Evolutionary conservation across 2,113 vertebrate species (phyloP).

Genomic region (Corydoras sp.): DNA sequence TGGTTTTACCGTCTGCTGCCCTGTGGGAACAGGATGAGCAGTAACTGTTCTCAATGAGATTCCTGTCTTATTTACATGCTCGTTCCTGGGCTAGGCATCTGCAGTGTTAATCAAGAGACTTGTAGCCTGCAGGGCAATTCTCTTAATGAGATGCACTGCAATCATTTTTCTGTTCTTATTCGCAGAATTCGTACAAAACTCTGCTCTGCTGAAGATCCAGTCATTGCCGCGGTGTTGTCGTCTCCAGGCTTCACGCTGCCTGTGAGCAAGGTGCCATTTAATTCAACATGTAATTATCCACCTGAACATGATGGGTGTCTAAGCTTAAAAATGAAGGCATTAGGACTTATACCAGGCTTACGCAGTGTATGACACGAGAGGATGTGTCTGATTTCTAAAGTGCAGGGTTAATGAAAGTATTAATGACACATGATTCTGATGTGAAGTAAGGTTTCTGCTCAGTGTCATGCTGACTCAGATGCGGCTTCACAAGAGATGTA

Average conservation of each 20-base stretch:
- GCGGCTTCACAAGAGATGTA: constrained; percentile 2
- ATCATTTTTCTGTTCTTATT: constrained; percentile 21
- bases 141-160: constrained; percentile 24
- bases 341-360: neutral
- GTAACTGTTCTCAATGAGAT: constrained; percentile 35
- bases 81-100: constrained; percentile 34
- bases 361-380: neutral
- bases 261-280: constrained; percentile 16
- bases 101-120: constrained; percentile 41
- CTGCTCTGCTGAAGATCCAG: neutral
- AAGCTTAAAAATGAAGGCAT: neutral
- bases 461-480: neutral
- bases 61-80: constrained; percentile 44
- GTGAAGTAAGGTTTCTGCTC: neutral
- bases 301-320: constrained; percentile 23
- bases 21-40: constrained; percentile 39
- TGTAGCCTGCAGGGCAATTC: constrained; percentile 33
- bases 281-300: constrained; percentile 26
- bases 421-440: neutral
- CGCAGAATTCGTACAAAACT: constrained; percentile 5
- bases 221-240: neutral
- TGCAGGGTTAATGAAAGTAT: constrained; percentile 14
- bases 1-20: constrained; percentile 32
- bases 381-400: no score
- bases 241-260: neutral